phyloP scores from a whole-genome alignment of 2,113 vertebrate genomes.

The Neodon shergylaensis region DNA sequence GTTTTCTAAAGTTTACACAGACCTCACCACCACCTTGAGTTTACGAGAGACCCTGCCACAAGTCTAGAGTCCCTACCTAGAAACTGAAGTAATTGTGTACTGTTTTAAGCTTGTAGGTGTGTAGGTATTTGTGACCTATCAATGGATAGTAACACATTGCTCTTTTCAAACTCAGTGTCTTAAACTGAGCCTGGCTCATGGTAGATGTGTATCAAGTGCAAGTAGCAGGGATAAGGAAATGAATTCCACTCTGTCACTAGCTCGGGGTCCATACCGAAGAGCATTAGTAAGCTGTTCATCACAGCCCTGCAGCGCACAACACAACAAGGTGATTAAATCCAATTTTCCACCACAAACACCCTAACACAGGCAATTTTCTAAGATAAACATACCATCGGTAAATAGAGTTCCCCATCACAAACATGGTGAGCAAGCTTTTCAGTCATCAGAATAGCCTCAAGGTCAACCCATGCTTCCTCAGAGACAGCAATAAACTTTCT shows the following conservation, averaged over 20 bases:
- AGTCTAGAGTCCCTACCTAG: not conserved
- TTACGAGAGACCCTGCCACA: not conserved
- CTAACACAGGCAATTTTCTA: conserved; percentile 55
- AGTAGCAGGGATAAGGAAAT: not conserved
- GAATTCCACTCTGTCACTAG: not conserved
- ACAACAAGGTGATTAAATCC: conserved; percentile 1
- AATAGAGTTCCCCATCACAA: conserved; percentile 54
- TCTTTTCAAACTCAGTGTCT: not conserved
- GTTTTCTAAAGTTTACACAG: not conserved
- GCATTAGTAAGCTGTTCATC: not conserved
- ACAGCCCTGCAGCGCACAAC: not conserved
- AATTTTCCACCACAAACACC: conserved; percentile 57
- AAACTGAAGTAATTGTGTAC: not conserved
- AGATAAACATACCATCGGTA: conserved; percentile 8
- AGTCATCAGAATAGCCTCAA: not conserved
- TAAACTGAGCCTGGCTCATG: not conserved
- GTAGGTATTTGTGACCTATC: not conserved
- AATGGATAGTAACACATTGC: not conserved
- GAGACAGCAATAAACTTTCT: not conserved
- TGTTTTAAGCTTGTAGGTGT: not conserved
- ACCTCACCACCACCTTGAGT: not conserved
- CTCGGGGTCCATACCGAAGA: not conserved
- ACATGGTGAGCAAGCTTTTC: conserved; percentile 48
- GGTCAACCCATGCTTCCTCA: not conserved
- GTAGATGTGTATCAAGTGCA: not conserved